Base-by-base conservation (phyloP, 2,113 vertebrate species). In the Sporophila hypoxantha region DNA sequence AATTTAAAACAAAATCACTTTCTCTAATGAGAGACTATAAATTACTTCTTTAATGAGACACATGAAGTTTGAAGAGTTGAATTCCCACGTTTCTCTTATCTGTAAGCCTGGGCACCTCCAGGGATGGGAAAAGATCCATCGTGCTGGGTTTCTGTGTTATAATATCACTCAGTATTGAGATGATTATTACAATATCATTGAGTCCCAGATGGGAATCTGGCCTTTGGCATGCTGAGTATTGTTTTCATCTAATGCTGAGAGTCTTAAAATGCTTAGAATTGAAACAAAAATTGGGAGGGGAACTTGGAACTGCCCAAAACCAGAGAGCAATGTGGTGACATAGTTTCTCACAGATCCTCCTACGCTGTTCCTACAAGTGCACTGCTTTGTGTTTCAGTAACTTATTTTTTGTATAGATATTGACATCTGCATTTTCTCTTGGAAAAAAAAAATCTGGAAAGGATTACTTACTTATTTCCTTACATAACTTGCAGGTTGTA, bases 11-110 rank as follows among this genome's bases (percentile, higher is more conserved):
- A 91, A 87, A 93, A 92, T 93, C 81, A 88, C 84, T 93, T 93
- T 88, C 90, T 92, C 86, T 91, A 90, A 93, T 89, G 86, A 94
- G 87, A 65, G 81, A 13, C 78, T 88, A 82, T 93, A 93, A 92
- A 92, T 92, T 95, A 86, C 71, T 80, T 49, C 73, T 91, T 88
- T 94, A 95, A 92, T 93, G 91, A 92, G 91, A 88, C 73, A 19
- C 76, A 30, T 71, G 92, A 75, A 71, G 89, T 93, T 85, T 91
- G 90, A 93, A 91, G 86, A 89, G 81, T 71, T 91, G 94, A 88
- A 91, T 94, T 95, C 86, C 92, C 80, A 62, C 6, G 3, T 95
- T 88, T 49, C 61, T 87, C 75, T 82, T 92, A 82, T 91, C 86
- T 88, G 53, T 82, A 76, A 88, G 88, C 52, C 71, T 36, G 64